These are phyloP conservation scores for Ectobius pallidus DNA, from an alignment of 2,888 invertebrate genomes.

Conservation along the genomic window DNA sequence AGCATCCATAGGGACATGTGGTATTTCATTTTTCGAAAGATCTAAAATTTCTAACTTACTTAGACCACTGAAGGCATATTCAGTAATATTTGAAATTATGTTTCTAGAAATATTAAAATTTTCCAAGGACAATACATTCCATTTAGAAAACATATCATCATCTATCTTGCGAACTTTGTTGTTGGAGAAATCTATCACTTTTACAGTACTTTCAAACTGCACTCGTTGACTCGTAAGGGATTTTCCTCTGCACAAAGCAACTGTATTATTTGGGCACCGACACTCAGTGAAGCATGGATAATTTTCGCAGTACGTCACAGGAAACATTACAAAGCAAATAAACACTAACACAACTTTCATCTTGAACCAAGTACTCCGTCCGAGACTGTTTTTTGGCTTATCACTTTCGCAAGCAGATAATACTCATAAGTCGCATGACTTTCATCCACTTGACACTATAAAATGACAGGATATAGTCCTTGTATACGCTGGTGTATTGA, in stretches of 20 bases:
- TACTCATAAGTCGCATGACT: no score
- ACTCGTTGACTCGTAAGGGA: neutral
- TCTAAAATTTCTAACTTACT: neutral
- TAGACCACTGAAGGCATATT: neutral
- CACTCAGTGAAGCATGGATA: neutral
- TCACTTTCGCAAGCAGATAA: no score
- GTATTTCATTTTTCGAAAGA: slow-evolving; percentile 1
- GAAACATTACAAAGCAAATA: neutral
- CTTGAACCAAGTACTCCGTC: no score
- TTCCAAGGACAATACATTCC: neutral
- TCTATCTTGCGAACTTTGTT: neutral
- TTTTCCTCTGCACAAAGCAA: neutral
- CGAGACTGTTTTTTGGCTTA: no score
- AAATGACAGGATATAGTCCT: no score
- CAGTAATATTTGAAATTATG: neutral
- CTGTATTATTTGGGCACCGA: neutral
- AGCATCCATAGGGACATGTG: neutral
- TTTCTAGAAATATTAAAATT: neutral
- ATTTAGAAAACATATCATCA: neutral
- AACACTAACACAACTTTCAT: no score
- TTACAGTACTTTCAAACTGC: neutral
- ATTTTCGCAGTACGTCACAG: no score
- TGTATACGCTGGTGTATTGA: no score
- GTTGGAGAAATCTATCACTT: neutral
- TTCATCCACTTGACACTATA: no score